Conservation (phyloP, 2,113 vertebrate species). For the Choloepus hoffmanni region DNA sequence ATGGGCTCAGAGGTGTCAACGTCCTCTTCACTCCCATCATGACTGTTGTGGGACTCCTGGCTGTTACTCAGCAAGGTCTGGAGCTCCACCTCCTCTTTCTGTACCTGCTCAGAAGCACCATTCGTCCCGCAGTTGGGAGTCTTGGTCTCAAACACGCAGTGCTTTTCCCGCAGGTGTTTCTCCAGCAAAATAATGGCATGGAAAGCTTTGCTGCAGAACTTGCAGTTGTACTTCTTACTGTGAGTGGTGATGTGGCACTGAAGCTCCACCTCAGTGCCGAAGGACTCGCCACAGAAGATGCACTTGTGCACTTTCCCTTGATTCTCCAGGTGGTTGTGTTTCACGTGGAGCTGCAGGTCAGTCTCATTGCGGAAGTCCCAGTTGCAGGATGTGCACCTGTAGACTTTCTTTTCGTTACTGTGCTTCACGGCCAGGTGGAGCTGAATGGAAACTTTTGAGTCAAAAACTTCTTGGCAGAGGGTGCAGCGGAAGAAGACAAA, state of each 20-base stretch:
- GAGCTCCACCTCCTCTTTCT: constrained; percentile 96
- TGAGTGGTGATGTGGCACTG: constrained; percentile 99
- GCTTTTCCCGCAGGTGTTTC: constrained; percentile 96
- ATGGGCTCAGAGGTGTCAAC: constrained; percentile 96
- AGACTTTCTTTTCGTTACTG: constrained; percentile 98
- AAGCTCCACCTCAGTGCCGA: constrained; percentile 98
- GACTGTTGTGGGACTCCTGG: constrained; percentile 96
- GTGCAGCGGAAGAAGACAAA: constrained; percentile 99
- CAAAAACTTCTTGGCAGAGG: constrained; percentile 98
- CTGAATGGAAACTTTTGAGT: constrained; percentile 99
- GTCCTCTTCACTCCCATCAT: constrained; percentile 95
- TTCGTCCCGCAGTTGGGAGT: constrained; percentile 94
- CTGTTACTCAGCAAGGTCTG: constrained; percentile 95
- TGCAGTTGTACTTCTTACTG: constrained; percentile 99
- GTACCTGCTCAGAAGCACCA: constrained; percentile 92
- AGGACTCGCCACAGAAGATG: constrained; percentile 99
- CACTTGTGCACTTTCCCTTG: constrained; percentile 95
- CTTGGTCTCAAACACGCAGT: constrained; percentile 96
- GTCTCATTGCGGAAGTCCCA: constrained; percentile 99
- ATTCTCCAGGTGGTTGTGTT: constrained; percentile 98
- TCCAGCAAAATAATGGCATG: constrained; percentile 97
- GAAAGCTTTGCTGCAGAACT: constrained; percentile 99
- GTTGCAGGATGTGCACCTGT: constrained; percentile 97
- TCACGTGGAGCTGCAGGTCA: constrained; percentile 97
- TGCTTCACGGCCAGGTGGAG: constrained; percentile 99